These are phyloP conservation scores for Collichthys lucidus DNA, from an alignment of 2,113 vertebrate species.

Conservation along the genomic window DNA sequence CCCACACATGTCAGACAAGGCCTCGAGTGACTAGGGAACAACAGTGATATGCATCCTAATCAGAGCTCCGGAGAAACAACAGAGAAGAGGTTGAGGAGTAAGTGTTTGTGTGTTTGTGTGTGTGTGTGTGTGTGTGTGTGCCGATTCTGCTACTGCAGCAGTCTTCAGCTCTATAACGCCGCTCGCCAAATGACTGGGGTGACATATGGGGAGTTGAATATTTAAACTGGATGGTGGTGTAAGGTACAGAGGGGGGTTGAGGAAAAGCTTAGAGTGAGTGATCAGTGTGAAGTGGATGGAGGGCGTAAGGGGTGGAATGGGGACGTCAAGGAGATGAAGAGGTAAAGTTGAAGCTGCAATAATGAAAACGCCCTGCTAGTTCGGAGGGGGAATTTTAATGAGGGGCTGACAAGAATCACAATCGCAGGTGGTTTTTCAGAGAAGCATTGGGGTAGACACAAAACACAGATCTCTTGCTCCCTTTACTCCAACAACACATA, in stretches of 20 bases:
- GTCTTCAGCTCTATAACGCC: conserved; percentile 48
- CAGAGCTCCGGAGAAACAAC: conserved; percentile 32
- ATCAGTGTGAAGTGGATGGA: conserved; percentile 50
- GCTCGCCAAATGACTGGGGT: conserved; percentile 47
- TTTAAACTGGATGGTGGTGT: conserved; percentile 63
- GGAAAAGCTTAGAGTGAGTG: conserved; percentile 44
- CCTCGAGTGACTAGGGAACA: conserved; percentile 54
- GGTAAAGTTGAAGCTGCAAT: conserved; percentile 65
- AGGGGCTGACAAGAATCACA: conserved; percentile 55
- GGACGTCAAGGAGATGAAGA: conserved; percentile 59
- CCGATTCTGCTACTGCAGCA: conserved; percentile 62
- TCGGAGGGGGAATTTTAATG: conserved; percentile 68
- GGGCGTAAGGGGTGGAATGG: neutral
- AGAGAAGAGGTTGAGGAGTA: conserved; percentile 32
- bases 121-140: conserved; percentile 17
- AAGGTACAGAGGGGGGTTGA: conserved; percentile 30
- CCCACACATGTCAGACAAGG: neutral
- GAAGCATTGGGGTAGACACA: neutral
- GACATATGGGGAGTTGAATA: conserved; percentile 74
- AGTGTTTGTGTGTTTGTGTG: conserved; percentile 22
- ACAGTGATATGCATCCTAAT: conserved; percentile 59
- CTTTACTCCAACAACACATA: conserved; percentile 11
- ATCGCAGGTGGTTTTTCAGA: conserved; percentile 56
- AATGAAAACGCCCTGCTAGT: conserved; percentile 64
- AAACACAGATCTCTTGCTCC: conserved; percentile 26